These are phyloP conservation scores for Rhyacophila evoluta DNA, from an alignment of 2,888 invertebrate genomes.

Conservation along the genomic window DNA sequence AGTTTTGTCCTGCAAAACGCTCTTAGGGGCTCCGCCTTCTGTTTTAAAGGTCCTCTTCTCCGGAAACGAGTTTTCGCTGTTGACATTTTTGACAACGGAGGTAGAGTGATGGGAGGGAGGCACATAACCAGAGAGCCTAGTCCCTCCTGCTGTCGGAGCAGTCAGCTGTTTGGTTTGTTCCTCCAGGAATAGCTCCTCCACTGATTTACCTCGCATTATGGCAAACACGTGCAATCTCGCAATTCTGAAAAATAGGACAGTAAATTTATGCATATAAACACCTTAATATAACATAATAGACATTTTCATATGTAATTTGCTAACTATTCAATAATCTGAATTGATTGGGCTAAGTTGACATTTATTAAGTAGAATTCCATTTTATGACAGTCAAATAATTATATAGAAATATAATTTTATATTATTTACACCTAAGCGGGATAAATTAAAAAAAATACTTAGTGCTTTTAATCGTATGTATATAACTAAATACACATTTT, in stretches of 20 bases:
- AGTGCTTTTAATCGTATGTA: too few species aligned
- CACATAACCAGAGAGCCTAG: slow-evolving; percentile 67
- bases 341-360: too few species aligned
- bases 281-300: too few species aligned
- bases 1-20: slow-evolving; percentile 67
- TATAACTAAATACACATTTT: too few species aligned
- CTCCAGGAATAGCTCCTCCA: slow-evolving; percentile 73
- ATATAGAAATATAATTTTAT: too few species aligned
- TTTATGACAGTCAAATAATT: too few species aligned
- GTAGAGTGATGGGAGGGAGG: slow-evolving; percentile 58
- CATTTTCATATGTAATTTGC: too few species aligned
- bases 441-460: too few species aligned
- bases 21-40: slow-evolving; percentile 63
- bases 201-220: slow-evolving; percentile 74
- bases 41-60: slow-evolving; percentile 58
- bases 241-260: slow-evolving; percentile 68
- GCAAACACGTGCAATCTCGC: slow-evolving; percentile 75
- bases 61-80: slow-evolving; percentile 65
- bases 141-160: slow-evolving; percentile 28
- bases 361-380: too few species aligned
- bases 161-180: slow-evolving; percentile 59
- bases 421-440: too few species aligned
- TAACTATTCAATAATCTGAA: too few species aligned
- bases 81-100: slow-evolving; percentile 57
- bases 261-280: too few species aligned